These are phyloP conservation scores for Philereme transversata DNA, from an alignment of 2,888 invertebrate genomes.

Conservation along the genomic window DNA sequence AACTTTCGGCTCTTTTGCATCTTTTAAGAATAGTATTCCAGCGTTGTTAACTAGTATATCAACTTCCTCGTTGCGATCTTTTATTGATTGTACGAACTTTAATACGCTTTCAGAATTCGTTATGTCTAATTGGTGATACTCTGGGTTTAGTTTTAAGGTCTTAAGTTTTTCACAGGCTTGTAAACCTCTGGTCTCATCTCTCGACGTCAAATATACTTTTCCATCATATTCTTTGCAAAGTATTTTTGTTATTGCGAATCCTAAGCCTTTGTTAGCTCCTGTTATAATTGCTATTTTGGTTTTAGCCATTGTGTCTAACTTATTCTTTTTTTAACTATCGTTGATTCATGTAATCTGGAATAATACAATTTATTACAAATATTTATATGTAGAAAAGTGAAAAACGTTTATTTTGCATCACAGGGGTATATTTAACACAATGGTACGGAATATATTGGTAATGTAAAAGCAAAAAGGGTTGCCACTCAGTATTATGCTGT, in stretches of 20 bases:
- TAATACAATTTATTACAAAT: too few relatives aligned
- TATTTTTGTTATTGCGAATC: slow-evolving; percentile 86
- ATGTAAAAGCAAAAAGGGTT: too few relatives aligned
- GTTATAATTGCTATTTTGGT: slow-evolving; percentile 82
- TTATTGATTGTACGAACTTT: slow-evolving; percentile 80
- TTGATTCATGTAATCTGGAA: too few relatives aligned
- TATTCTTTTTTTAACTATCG: too few relatives aligned
- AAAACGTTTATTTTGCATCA: too few relatives aligned
- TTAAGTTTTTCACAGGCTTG: slow-evolving; percentile 83
- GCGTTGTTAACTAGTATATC: slow-evolving; percentile 91
- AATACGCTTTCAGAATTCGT: slow-evolving; percentile 83
- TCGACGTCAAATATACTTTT: slow-evolving; percentile 87
- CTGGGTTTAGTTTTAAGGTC: slow-evolving; percentile 70
- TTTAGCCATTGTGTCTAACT: slow-evolving; percentile 43
- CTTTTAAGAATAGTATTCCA: slow-evolving; percentile 75
- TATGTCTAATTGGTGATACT: slow-evolving; percentile 89
- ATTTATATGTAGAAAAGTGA: too few relatives aligned
- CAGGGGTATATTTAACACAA: too few relatives aligned
- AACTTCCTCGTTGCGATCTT: slow-evolving; percentile 83
- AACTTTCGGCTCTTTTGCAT: slow-evolving; percentile 59
- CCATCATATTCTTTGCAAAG: slow-evolving; percentile 87
- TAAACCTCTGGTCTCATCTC: slow-evolving; percentile 82
- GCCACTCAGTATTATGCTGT: too few relatives aligned
- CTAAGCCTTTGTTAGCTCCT: slow-evolving; percentile 90
- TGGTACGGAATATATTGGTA: too few relatives aligned